Evolutionary conservation across 2,113 vertebrate genomes (phyloP).

Genomic region (Myxocyprinus asiaticus): DNA sequence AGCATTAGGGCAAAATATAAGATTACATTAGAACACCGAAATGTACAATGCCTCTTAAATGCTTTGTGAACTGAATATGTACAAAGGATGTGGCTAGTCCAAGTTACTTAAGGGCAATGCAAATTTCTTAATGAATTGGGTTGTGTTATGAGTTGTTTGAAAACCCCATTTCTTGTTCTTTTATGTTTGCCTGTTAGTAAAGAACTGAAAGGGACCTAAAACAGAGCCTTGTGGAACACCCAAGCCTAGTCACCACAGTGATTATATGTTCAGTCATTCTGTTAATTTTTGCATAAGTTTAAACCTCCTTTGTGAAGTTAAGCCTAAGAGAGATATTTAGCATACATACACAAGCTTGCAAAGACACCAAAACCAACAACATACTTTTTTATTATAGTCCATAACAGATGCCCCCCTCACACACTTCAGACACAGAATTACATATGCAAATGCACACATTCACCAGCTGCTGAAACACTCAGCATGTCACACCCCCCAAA

Average conservation of each 20-base stretch:
- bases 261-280: not conserved
- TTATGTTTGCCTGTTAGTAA: not conserved
- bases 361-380: not conserved
- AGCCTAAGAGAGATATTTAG: not conserved
- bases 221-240: not conserved
- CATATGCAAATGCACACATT: slow-evolving; percentile 4
- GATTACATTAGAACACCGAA: too few relatives aligned
- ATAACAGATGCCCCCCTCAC: too few relatives aligned
- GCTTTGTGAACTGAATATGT: too few relatives aligned
- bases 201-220: not conserved
- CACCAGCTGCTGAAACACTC: slow-evolving; percentile 36
- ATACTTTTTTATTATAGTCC: too few relatives aligned
- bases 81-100: too few relatives aligned
- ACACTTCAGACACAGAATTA: not conserved
- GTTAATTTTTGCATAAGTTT: too few relatives aligned
- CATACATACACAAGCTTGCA: slow-evolving; percentile 1
- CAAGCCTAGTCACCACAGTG: not conserved
- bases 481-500: slow-evolving; percentile 22
- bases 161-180: too few relatives aligned
- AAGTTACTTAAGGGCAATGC: too few relatives aligned
- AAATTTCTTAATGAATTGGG: not conserved
- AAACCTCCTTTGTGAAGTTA: not conserved
- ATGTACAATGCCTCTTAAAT: too few relatives aligned
- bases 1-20: too few relatives aligned
- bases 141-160: too few relatives aligned